Base-by-base conservation (phyloP, 2,797 vertebrate species). In the Lacerta bilineata region DNA sequence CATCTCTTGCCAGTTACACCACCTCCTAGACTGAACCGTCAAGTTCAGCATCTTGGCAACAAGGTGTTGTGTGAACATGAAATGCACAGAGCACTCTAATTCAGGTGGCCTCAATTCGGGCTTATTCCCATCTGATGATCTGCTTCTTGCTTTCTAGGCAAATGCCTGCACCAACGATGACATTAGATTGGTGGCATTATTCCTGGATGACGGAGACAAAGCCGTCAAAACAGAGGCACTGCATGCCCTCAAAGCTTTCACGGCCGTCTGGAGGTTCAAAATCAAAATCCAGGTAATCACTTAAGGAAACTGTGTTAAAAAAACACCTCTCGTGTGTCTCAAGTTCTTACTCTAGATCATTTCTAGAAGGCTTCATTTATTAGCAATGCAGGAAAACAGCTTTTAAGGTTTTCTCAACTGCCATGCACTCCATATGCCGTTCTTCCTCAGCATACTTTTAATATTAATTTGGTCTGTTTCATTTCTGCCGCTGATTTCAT, bases 221-320 rank as follows among this genome's bases (percentile, higher is more conserved):
- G 80, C 71, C 1, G 87, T 93, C 89, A 84, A 87, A 86, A 94
- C 94, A 36, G 95, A 96, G 76, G 93, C 95, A 39, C 89, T 96
- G 77, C 95, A 95, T 5, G 36, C 93, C 1, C 93, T 95, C 41
- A 93, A 93, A 81, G 89, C 84, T 59, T 95, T 94, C n/a, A 59
- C 91, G 39, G 55, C 85, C 64, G 33, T 72, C 86, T 89, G 39
- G 80, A 87, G 91, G 87, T 89, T 95, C 80, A 90, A 92, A 89
- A 83, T 91, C 11, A 90, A 95, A 87, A 90, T 90, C 90, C 93
- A 91, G 93, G 92, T 95, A 80, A 89, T 27, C 3, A 11, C 23
- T 86, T 82, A 18, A 5, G 46, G 36, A 80, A 84, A 36, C 11
- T 9, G 8, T 71, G 1, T 71, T 3, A 84, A 43, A 61, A 61